Evolutionary conservation across 2,113 vertebrate genomes (phyloP).

Genomic region (Xiphophorus maculatus): DNA sequence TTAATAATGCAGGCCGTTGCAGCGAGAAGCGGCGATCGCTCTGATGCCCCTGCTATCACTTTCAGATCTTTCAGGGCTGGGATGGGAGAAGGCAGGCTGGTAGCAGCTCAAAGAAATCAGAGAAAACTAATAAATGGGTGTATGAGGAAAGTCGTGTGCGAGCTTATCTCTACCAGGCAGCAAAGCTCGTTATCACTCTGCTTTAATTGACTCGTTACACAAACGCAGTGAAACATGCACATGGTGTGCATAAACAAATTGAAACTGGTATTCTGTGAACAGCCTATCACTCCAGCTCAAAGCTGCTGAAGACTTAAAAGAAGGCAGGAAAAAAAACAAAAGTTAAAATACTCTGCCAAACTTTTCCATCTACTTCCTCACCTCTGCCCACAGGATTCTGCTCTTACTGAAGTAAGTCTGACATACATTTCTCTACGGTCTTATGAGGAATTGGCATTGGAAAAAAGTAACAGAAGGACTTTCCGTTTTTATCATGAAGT

Average conservation of each 20-base stretch:
- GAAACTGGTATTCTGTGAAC: conserved; percentile 17
- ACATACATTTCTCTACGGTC: conserved; percentile 1
- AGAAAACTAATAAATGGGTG: conserved; percentile 35
- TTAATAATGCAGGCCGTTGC: conserved; percentile 28
- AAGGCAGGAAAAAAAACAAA: background rate
- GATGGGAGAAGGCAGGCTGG: conserved; percentile 21
- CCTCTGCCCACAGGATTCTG: background rate
- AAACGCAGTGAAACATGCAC: conserved; percentile 38
- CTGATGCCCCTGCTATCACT: conserved; percentile 32
- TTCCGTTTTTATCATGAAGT: background rate
- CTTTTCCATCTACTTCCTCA: conserved; percentile 1
- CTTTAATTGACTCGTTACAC: conserved; percentile 55
- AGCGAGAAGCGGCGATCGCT: conserved; percentile 10
- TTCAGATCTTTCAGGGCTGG: conserved; percentile 19
- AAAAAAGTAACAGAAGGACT: background rate
- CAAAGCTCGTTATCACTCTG: conserved; percentile 37
- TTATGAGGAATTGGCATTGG: background rate
- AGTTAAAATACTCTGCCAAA: conserved; percentile 4
- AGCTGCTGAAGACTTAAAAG: conserved; percentile 37
- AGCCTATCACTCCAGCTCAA: conserved; percentile 26
- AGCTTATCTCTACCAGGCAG: conserved; percentile 53
- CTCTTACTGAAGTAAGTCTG: conserved; percentile 9
- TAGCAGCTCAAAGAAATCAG: conserved; percentile 34
- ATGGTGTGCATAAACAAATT: conserved; percentile 37
- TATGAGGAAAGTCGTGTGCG: conserved; percentile 24